Percentiles rank a stretch among this genome's conserved stretches.
Conservation (phyloP, 2,888 invertebrate species). For the Dynastes grantii region DNA sequence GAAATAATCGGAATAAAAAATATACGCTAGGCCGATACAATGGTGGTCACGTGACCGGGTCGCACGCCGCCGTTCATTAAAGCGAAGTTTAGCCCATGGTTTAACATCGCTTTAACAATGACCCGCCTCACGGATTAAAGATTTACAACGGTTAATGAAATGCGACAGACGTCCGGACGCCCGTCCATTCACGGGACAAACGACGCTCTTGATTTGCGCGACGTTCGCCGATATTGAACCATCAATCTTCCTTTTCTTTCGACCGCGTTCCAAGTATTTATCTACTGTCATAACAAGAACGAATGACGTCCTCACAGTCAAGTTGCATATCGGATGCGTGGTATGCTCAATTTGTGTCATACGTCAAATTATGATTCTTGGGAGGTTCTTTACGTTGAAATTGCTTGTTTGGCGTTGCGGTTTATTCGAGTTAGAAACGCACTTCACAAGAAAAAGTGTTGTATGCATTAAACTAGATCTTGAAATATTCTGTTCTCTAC, state of each 20-base stretch:
- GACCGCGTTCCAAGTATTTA: conserved; percentile 16
- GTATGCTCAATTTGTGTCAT: no score
- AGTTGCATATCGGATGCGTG: neutral
- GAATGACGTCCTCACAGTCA: neutral
- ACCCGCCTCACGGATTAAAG: conserved; percentile 65
- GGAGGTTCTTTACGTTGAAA: no score
- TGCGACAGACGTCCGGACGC: conserved; percentile 60
- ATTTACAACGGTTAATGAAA: conserved; percentile 66
- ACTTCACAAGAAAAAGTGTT: no score
- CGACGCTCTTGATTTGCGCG: conserved; percentile 44
- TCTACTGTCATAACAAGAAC: conserved; percentile 23
- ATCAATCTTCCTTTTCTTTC: conserved; percentile 45
- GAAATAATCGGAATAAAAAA: conserved; percentile 23
- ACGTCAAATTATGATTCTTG: no score
- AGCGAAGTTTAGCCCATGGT: conserved; percentile 63
- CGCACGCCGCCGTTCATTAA: conserved; percentile 67
- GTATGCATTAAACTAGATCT: no score
- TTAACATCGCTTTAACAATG: conserved; percentile 61
- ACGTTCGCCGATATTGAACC: conserved; percentile 44
- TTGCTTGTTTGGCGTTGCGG: no score
- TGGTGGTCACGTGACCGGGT: conserved; percentile 53
- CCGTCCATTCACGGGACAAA: conserved; percentile 53
- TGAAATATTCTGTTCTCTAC: no score
- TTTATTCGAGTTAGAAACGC: no score
- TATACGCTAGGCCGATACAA: conserved; percentile 15